phyloP scores from a whole-genome alignment of 2,113 vertebrate species.

The Engraulis encrasicolus region DNA sequence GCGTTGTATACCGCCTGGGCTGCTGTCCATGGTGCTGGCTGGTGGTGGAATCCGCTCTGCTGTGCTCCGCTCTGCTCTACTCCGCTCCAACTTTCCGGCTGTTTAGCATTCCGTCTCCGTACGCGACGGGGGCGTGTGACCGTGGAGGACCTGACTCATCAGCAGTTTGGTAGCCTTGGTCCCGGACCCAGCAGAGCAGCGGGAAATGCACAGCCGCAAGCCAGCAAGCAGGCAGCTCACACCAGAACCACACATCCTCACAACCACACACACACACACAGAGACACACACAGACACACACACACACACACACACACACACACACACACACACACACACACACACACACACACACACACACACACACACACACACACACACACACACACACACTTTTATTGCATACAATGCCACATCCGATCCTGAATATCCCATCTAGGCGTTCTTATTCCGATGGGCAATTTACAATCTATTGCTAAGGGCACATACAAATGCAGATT shows the following conservation, averaged over 20 bases:
- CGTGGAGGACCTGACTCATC: slow-evolving; percentile 57
- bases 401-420: neutral
- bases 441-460: neutral
- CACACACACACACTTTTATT: too few relatives aligned
- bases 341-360: too few relatives aligned
- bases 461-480: neutral
- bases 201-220: neutral
- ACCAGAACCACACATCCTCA: neutral
- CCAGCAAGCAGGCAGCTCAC: too few relatives aligned
- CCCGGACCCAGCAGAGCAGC: too few relatives aligned
- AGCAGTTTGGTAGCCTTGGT: slow-evolving; percentile 57
- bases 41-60: slow-evolving; percentile 1
- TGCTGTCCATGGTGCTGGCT: slow-evolving; percentile 74
- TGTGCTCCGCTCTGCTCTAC: too few relatives aligned
- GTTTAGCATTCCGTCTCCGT: slow-evolving; percentile 57
- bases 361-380: too few relatives aligned
- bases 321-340: too few relatives aligned
- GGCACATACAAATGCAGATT: neutral
- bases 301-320: too few relatives aligned
- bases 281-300: too few relatives aligned
- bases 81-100: slow-evolving; percentile 53
- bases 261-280: too few relatives aligned
- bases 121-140: slow-evolving; percentile 34
- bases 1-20: neutral
- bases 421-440: neutral